Conservation (phyloP, 2,888 invertebrate genomes). For the Eucriotettix oculatus region DNA sequence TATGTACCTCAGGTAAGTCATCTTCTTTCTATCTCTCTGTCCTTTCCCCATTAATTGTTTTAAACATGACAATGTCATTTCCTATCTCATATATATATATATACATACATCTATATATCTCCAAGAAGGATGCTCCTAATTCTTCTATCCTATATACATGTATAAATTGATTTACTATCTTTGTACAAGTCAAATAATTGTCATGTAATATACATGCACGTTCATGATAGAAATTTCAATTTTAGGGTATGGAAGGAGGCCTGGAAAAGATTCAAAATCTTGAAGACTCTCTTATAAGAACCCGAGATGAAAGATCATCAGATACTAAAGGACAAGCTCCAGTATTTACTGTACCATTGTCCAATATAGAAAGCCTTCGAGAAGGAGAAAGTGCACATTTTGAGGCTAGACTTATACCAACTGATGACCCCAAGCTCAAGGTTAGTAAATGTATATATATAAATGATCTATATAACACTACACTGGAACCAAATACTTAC, state of each 20-base stretch:
- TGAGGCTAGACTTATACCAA: slow-evolving; percentile 75
- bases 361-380: slow-evolving; percentile 69
- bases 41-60: no score
- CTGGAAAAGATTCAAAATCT: slow-evolving; percentile 82
- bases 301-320: slow-evolving; percentile 50
- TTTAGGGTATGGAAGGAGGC: slow-evolving; percentile 82
- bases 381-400: slow-evolving; percentile 88
- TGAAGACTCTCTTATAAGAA: slow-evolving; percentile 74
- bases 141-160: no score
- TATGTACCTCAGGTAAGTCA: no score
- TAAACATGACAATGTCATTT: no score
- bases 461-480: no score
- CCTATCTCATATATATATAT: no score
- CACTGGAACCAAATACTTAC: no score
- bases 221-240: slow-evolving; percentile 7
- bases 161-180: no score
- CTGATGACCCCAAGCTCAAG: slow-evolving; percentile 78
- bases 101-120: no score
- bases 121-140: no score
- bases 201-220: neutral
- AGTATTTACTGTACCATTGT: slow-evolving; percentile 74
- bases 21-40: no score
- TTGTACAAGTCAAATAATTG: no score
- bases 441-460: slow-evolving; percentile 22
- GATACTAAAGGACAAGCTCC: slow-evolving; percentile 74